Conservation (phyloP, 2,888 invertebrate species). For the Pseudococcus jackbeardsleyi region DNA sequence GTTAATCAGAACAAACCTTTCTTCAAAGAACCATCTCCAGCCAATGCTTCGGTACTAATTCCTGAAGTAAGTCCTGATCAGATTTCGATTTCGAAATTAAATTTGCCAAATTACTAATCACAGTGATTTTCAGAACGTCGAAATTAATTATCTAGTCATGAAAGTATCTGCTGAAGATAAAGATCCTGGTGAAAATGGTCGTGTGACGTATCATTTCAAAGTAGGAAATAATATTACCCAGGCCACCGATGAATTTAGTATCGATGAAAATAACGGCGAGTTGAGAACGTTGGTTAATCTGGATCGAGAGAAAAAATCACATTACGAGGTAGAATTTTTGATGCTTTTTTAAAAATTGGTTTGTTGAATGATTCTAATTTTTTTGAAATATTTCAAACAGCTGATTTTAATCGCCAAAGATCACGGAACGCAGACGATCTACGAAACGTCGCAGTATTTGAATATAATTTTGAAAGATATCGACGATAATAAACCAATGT, state of each 20-base stretch:
- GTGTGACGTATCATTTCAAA: slow-evolving; percentile 86
- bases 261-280: slow-evolving; percentile 84
- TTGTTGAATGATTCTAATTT: neutral
- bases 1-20: slow-evolving; percentile 87
- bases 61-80: slow-evolving; percentile 77
- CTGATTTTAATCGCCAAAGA: slow-evolving; percentile 85
- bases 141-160: slow-evolving; percentile 82
- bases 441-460: slow-evolving; percentile 82
- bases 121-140: slow-evolving; percentile 75
- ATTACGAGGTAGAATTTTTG: slow-evolving; percentile 74
- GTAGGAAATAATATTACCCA: slow-evolving; percentile 82
- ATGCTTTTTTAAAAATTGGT: neutral
- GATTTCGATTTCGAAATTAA: neutral
- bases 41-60: slow-evolving; percentile 83
- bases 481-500: slow-evolving; percentile 86
- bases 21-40: slow-evolving; percentile 82
- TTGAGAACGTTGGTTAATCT: slow-evolving; percentile 83
- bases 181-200: slow-evolving; percentile 87
- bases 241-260: slow-evolving; percentile 85
- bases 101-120: neutral
- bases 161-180: slow-evolving; percentile 86
- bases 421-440: slow-evolving; percentile 84
- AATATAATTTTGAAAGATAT: slow-evolving; percentile 83
- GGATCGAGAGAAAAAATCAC: slow-evolving; percentile 81
- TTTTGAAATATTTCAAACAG: slow-evolving; percentile 70